phyloP scores from a whole-genome alignment of 2,888 invertebrate genomes.

The Chrysodeixis includens region DNA sequence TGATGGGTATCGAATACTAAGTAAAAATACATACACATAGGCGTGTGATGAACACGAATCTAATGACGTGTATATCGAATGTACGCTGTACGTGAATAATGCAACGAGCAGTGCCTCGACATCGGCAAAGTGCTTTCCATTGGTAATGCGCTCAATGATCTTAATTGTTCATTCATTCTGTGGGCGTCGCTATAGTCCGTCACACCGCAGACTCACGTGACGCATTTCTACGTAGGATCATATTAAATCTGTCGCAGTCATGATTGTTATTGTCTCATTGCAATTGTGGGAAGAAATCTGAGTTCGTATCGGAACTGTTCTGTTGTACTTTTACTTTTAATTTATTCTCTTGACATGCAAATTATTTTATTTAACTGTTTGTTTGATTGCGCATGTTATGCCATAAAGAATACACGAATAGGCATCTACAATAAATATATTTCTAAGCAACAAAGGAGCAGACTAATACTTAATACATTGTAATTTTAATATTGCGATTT shows the following conservation, averaged over 20 bases:
- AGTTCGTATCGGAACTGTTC: neutral
- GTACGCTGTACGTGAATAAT: conserved; percentile 31
- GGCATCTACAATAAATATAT: too few relatives aligned
- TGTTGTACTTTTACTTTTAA: too few relatives aligned
- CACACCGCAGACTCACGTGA: neutral
- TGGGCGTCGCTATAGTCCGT: conserved; percentile 1
- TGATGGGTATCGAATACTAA: conserved; percentile 3
- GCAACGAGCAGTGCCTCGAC: conserved; percentile 19
- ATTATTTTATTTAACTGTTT: too few relatives aligned
- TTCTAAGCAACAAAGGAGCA: too few relatives aligned
- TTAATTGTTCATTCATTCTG: conserved; percentile 21
- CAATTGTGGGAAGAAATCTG: neutral
- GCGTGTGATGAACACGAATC: conserved; percentile 6
- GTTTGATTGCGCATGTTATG: too few relatives aligned
- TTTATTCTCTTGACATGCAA: too few relatives aligned
- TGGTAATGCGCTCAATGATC: conserved; percentile 27
- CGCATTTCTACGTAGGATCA: neutral
- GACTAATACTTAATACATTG: too few relatives aligned
- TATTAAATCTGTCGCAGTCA: neutral
- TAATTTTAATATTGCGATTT: neutral
- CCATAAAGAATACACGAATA: too few relatives aligned
- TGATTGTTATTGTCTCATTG: neutral
- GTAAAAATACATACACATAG: too few relatives aligned
- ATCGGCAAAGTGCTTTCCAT: conserved; percentile 20
- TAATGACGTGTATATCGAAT: conserved; percentile 28